A percentile compares a stretch with the other conserved stretches of the same genome.
Evolutionary conservation across 2,797 vertebrate genomes (phyloP).

Genomic region (Falco concolor): DNA sequence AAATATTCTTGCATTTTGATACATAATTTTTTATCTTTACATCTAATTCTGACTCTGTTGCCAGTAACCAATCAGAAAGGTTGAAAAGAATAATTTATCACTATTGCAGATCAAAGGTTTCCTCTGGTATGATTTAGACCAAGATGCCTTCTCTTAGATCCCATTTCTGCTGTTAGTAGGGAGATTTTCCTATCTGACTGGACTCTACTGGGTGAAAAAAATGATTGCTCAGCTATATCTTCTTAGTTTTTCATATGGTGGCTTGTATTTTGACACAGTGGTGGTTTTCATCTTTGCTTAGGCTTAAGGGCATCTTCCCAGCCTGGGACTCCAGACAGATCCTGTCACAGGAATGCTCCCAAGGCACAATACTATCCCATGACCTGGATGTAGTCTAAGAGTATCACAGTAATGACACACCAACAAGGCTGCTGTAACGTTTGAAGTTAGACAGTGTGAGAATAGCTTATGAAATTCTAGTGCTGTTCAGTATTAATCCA

Average conservation of each 20-base stretch:
- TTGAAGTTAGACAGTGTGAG: not conserved
- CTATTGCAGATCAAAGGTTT: not conserved
- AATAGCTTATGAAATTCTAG: not conserved
- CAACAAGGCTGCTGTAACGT: not conserved
- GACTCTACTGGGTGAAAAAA: not conserved
- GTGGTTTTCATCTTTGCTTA: not conserved
- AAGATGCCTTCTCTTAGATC: not conserved
- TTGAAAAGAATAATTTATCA: not conserved
- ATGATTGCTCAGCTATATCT: not conserved
- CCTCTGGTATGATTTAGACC: not conserved
- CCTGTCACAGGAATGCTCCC: not conserved
- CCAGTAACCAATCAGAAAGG: not conserved
- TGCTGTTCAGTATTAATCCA: not conserved
- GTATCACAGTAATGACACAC: not conserved
- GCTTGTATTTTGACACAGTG: not conserved
- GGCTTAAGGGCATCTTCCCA: not conserved
- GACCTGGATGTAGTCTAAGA: not conserved
- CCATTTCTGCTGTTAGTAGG: not conserved
- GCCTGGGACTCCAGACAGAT: not conserved
- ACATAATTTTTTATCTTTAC: not conserved
- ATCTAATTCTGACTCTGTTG: not conserved
- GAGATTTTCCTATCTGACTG: not conserved
- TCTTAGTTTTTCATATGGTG: not conserved
- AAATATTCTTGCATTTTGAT: not conserved
- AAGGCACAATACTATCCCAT: not conserved